Evolutionary conservation across 2,888 invertebrate species (phyloP), one percentile per base, ranked within the genome.

Genomic region (Pachymerium ferrugineum): DNA sequence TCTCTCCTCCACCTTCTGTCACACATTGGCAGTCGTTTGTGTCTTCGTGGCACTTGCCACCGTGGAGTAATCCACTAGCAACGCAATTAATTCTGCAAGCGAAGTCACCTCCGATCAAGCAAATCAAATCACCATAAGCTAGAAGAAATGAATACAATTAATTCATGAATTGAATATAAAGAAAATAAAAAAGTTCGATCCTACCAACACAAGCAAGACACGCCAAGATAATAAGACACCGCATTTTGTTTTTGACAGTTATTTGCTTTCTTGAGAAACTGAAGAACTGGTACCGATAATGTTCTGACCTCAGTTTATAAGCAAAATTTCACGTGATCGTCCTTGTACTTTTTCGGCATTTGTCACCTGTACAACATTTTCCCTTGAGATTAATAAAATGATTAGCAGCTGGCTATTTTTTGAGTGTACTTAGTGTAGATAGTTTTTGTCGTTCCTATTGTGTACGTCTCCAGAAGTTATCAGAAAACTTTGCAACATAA

Each of bases 41-140:
- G 1, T 69, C 69, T 0, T 30, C 19, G 62, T 25, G 25, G 22
- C 69, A 69, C 30, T 69, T 30, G 30, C 69, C 69, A n/a, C 69
- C 69, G 19, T 69, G 69, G 30, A 69, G 69, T 8, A 19, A 22
- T 31, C 69, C 69, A 33, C 69, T 33, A 12, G 69, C 69, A 2
- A 69, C n/a, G 69, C 69, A 69, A 22, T 69, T 69, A 30, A 69
- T 22, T 69, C n/a, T 30, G 33, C 69, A 69, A 6, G 33, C 33
- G 8, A 12, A 19, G 12, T 69, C 30, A 29, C 69, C 69, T 14
- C 69, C 69, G n/a, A 69, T 30, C 10, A 33, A n/a, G 19, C 69
- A 69, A 10, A 69, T 69, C 5, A 69, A 22, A 69, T 69, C 69
- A 69, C 19, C 69, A 31, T 33, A 33, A n/a, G 33, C 69, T 69